A percentile compares a stretch with the other conserved stretches of the same genome.
Conservation (phyloP, 2,797 vertebrate species). For the Limosa lapponica region DNA sequence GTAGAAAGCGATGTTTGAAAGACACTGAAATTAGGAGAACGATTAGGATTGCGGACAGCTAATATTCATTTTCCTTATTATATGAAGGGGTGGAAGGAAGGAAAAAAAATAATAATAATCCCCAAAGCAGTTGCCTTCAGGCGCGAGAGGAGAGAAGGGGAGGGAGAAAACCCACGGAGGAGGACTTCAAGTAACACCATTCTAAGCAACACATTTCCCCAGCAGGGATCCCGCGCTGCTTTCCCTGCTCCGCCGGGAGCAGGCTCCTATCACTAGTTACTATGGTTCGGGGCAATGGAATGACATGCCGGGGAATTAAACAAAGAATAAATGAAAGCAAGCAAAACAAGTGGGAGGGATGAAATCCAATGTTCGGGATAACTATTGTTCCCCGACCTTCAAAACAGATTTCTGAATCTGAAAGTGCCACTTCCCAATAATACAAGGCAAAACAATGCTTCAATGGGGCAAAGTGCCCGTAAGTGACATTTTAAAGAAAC, state of each 20-base stretch:
- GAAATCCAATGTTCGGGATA: slow-evolving; percentile 49
- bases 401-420: slow-evolving; percentile 61
- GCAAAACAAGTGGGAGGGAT: slow-evolving; percentile 71
- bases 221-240: slow-evolving; percentile 3
- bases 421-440: slow-evolving; percentile 66
- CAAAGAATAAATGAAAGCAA: slow-evolving; percentile 62
- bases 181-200: not conserved
- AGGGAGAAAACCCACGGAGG: not conserved
- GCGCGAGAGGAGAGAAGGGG: not conserved
- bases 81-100: not conserved
- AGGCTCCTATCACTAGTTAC: slow-evolving; percentile 43
- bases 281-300: slow-evolving; percentile 65
- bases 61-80: not conserved
- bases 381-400: slow-evolving; percentile 59
- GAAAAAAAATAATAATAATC: not conserved
- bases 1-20: not conserved
- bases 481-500: slow-evolving; percentile 50
- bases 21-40: not conserved
- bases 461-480: not conserved
- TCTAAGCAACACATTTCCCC: not conserved
- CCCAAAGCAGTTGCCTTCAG: not conserved
- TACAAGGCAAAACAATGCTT: slow-evolving; percentile 55
- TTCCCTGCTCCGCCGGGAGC: not conserved
- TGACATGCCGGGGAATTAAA: slow-evolving; percentile 47
- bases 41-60: accelerated